Percentiles rank a stretch among this genome's conserved stretches.
Evolutionary conservation across 2,113 vertebrate species (phyloP).

Genomic region (Uria lomvia): DNA sequence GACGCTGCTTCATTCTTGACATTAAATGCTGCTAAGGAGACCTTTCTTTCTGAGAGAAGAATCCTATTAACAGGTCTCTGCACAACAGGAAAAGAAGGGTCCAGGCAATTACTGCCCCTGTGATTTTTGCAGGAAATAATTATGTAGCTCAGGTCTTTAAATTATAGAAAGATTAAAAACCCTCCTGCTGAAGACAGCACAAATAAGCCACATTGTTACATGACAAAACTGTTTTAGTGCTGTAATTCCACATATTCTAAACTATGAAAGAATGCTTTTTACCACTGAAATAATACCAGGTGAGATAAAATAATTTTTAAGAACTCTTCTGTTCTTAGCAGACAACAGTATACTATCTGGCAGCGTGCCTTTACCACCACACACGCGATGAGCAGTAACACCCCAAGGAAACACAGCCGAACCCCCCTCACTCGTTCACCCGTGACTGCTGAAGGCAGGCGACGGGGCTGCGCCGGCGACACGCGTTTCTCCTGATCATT

Average conservation of each 20-base stretch:
- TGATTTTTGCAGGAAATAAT: background rate
- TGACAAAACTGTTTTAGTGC: accelerated
- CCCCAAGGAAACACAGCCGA: accelerated
- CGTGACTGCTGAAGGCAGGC: accelerated
- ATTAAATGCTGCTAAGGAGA: background rate
- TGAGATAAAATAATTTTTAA: background rate
- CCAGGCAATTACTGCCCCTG: background rate
- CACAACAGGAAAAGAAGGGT: background rate
- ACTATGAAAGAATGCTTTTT: background rate
- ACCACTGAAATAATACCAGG: background rate
- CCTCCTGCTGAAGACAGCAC: background rate
- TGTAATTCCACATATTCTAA: accelerated
- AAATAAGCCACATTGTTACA: background rate
- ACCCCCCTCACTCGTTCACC: accelerated
- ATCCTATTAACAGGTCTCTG: background rate
- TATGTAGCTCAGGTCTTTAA: background rate
- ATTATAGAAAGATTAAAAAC: background rate
- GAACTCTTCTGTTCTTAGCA: background rate
- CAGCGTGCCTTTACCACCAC: background rate
- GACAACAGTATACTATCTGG: accelerated
- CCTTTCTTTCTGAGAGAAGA: background rate
- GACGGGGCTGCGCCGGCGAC: background rate
- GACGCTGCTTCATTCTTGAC: background rate
- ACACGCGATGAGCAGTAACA: accelerated
- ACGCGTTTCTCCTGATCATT: too few relatives aligned